phyloP scores from a whole-genome alignment of 1,140 invertebrate species.

The Phymastichus coffea region DNA sequence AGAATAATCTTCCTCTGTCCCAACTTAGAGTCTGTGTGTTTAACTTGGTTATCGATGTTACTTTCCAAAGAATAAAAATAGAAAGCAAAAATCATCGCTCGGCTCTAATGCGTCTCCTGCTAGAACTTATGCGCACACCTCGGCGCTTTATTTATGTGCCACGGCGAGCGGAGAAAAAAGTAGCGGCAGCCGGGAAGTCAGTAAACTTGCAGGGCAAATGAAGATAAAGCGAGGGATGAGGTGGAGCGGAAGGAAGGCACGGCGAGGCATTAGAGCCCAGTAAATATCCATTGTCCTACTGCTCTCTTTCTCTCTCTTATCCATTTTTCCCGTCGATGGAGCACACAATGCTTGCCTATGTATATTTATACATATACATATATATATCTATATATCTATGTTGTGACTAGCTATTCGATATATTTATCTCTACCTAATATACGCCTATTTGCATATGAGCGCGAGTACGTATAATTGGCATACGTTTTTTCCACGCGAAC shows the following conservation, averaged over 20 bases:
- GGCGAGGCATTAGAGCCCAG: conserved; percentile 41
- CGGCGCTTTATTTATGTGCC: no score
- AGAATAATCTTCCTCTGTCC: not conserved
- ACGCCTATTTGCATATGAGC: not conserved
- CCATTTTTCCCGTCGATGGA: conserved; percentile 49
- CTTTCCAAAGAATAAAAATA: not conserved
- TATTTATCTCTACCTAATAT: conserved; percentile 23
- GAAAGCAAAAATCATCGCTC: no score
- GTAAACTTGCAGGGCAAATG: not conserved
- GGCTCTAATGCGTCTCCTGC: no score
- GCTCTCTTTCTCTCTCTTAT: not conserved
- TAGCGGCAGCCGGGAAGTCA: no score
- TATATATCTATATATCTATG: no score
- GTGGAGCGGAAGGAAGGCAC: not conserved
- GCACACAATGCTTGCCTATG: conserved; percentile 57
- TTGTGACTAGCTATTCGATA: conserved; percentile 54
- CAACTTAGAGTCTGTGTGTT: no score
- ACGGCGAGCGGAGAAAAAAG: no score
- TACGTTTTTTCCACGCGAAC: no score
- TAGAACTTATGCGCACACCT: no score
- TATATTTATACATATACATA: conserved; percentile 47
- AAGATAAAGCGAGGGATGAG: not conserved
- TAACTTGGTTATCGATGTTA: no score
- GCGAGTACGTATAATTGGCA: no score
- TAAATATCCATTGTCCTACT: conserved; percentile 34